Evolutionary conservation across 2,888 invertebrate species (phyloP).

Genomic region (Tenthredo scrophulariae): DNA sequence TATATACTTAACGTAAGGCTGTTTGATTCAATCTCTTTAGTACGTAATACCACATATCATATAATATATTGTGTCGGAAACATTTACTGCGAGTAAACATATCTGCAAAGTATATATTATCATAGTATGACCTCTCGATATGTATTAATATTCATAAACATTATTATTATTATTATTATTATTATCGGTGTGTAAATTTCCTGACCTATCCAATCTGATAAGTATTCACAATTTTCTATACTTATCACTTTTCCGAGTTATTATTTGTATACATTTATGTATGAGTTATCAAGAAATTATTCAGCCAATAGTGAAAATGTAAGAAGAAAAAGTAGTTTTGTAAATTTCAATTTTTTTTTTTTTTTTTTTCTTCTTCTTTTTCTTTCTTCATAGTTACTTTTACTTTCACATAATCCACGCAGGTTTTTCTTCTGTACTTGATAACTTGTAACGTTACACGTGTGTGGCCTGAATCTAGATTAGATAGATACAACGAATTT

Average conservation of each 20-base stretch:
- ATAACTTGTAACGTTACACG: neutral
- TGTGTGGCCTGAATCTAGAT: constrained; percentile 4
- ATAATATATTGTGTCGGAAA: neutral
- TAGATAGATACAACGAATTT: neutral
- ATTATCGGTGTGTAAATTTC: neutral
- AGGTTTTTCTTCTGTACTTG: neutral
- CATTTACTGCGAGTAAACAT: neutral
- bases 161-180: neutral
- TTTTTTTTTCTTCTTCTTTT: neutral
- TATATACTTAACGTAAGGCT: neutral
- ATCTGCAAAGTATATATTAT: neutral
- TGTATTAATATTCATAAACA: neutral
- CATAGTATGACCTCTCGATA: neutral
- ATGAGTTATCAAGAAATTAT: too few species aligned
- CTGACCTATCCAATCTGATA: neutral
- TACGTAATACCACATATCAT: neutral
- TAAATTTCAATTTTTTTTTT: too few species aligned
- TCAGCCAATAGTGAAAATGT: neutral
- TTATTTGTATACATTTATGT: too few species aligned
- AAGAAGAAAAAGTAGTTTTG: neutral
- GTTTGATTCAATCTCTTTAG: neutral
- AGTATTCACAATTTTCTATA: neutral
- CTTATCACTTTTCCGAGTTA: too few species aligned
- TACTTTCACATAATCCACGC: neutral
- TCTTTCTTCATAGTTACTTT: neutral